phyloP scores from a whole-genome alignment of 2,797 vertebrate genomes.

The Lemur catta region DNA sequence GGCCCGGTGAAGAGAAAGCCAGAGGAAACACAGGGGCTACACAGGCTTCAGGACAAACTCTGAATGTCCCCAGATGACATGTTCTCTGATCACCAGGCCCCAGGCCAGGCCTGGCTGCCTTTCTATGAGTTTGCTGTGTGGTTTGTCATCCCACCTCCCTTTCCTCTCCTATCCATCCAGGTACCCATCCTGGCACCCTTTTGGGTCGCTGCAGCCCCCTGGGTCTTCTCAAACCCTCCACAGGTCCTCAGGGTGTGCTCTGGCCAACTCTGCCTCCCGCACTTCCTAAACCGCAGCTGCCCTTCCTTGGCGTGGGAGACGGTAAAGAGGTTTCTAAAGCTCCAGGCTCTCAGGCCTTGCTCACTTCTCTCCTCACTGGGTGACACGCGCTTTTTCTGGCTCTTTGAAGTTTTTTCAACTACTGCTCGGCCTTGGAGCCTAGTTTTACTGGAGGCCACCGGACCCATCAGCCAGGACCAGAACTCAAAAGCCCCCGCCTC shows the following conservation, averaged over 20 bases:
- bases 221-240: background rate
- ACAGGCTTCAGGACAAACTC: background rate
- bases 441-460: background rate
- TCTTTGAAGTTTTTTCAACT: background rate
- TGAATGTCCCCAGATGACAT: background rate
- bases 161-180: background rate
- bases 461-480: background rate
- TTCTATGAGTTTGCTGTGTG: background rate
- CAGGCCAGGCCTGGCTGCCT: background rate
- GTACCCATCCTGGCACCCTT: background rate
- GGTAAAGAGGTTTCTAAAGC: background rate
- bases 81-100: background rate
- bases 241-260: accelerated
- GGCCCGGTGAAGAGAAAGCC: background rate
- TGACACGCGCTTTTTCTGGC: background rate
- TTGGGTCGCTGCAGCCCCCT: too few species aligned
- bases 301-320: accelerated
- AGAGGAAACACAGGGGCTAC: background rate
- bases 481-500: background rate
- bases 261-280: background rate
- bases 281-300: background rate
- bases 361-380: background rate
- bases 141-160: too few species aligned
- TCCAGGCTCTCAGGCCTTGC: background rate
- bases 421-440: background rate